A percentile compares a stretch with the other conserved stretches of the same genome.
These are phyloP conservation scores for Sitophilus oryzae DNA, from an alignment of 1,140 invertebrate genomes.

Conservation along the genomic window DNA sequence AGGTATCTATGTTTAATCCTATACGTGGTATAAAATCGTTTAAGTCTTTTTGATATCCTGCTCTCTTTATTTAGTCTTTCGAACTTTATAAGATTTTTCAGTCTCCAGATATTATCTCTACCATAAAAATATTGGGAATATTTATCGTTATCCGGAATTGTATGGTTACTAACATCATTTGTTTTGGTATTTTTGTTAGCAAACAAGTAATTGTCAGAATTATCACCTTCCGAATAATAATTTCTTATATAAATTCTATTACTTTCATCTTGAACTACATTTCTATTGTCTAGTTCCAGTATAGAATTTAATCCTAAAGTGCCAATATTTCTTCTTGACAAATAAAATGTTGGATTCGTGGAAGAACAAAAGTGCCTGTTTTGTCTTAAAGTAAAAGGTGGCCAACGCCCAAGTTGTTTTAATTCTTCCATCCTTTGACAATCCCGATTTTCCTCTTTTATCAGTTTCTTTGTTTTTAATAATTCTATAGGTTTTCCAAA, in stretches of 20 bases:
- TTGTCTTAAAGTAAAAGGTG: slow-evolving; percentile 9
- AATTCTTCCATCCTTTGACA: slow-evolving; percentile 15
- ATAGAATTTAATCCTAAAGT: slow-evolving; percentile 4
- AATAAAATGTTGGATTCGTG: background rate
- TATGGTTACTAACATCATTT: slow-evolving; percentile 6
- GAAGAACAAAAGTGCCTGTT: background rate
- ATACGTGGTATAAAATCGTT: slow-evolving; percentile 8
- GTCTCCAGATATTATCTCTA: slow-evolving; percentile 10
- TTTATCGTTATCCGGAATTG: slow-evolving; percentile 10
- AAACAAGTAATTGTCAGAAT: background rate
- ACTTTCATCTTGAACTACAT: background rate
- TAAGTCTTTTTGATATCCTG: background rate
- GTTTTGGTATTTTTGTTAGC: background rate
- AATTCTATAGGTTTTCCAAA: slow-evolving; percentile 18
- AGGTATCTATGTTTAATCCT: slow-evolving; percentile 6
- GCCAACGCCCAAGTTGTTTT: slow-evolving; percentile 23
- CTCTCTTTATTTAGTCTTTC: slow-evolving; percentile 9
- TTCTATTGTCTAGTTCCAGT: background rate
- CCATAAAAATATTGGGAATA: background rate
- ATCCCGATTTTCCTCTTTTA: slow-evolving; percentile 13
- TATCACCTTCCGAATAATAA: slow-evolving; percentile 14
- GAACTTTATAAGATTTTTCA: slow-evolving; percentile 14
- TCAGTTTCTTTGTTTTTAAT: slow-evolving; percentile 10
- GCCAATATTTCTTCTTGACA: background rate
- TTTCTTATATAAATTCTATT: slow-evolving; percentile 9